These are phyloP conservation scores for Agapornis canus DNA, from an alignment of 2,797 vertebrate genomes.

Conservation along the genomic window DNA sequence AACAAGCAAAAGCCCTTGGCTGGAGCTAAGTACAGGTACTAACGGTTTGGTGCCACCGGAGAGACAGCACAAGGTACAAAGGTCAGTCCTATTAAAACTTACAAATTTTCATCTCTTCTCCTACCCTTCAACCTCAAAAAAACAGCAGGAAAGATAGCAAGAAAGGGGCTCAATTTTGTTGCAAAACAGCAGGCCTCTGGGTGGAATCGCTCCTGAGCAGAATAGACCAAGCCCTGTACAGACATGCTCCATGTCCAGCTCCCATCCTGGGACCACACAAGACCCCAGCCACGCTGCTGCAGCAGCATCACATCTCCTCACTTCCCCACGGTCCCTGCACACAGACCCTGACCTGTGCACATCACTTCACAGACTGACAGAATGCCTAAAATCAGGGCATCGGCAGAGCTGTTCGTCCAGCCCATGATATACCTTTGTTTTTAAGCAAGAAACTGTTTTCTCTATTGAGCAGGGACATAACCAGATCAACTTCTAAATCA, in stretches of 20 bases:
- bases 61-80: not conserved
- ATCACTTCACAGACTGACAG: not conserved
- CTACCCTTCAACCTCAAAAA: not conserved
- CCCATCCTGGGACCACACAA: not conserved
- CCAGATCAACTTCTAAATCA: slow-evolving; percentile 45
- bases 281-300: not conserved
- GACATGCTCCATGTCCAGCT: not conserved
- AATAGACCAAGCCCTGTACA: not conserved
- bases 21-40: not conserved
- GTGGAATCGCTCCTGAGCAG: not conserved
- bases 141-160: not conserved
- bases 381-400: not conserved
- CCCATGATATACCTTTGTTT: not conserved
- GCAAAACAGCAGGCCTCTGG: not conserved
- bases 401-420: not conserved
- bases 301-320: not conserved
- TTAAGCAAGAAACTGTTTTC: not conserved
- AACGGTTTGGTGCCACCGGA: not conserved
- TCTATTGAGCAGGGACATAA: not conserved
- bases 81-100: not conserved
- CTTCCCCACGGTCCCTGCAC: not conserved
- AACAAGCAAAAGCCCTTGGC: not conserved
- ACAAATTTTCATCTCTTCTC: not conserved
- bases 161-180: not conserved
- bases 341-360: not conserved